A percentile compares a stretch with the other conserved stretches of the same genome.
Conservation (phyloP, 2,113 vertebrate species). For the Todiramphus chloris region DNA sequence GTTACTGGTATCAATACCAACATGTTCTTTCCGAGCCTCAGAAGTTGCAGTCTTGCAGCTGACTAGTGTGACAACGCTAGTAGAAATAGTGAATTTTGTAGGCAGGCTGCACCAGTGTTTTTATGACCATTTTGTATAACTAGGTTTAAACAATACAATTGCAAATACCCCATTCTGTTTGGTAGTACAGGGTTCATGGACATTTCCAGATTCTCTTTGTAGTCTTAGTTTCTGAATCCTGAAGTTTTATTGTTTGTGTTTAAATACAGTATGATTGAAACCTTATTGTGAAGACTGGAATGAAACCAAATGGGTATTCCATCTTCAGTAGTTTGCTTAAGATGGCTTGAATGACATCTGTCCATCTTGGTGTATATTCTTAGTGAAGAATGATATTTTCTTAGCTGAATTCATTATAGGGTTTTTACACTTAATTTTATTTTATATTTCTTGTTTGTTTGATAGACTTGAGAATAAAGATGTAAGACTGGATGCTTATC, state of each 20-base stretch:
- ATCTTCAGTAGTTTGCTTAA: not conserved
- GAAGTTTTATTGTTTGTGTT: not conserved
- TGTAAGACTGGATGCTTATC: not conserved
- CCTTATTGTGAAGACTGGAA: not conserved
- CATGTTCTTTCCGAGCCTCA: not conserved
- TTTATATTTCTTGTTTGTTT: not conserved
- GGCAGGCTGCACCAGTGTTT: not conserved
- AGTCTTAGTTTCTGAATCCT: not conserved
- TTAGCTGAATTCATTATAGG: not conserved
- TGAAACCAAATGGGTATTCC: not conserved
- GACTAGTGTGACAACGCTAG: not conserved
- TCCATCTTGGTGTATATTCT: not conserved
- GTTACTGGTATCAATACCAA: not conserved
- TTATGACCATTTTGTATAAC: not conserved
- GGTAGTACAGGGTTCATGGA: not conserved
- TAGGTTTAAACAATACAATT: not conserved
- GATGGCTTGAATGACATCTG: not conserved
- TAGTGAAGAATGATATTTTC: not conserved
- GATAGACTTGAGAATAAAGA: slow-evolving; percentile 2
- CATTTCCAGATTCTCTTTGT: not conserved
- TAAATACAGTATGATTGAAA: not conserved
- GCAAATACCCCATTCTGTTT: not conserved
- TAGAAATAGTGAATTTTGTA: not conserved
- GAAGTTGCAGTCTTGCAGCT: not conserved
- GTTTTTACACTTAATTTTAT: not conserved